Percentiles rank a stretch among this genome's conserved stretches.
phyloP scores from a whole-genome alignment of 1,140 invertebrate genomes.

The Lethocerus indicus region DNA sequence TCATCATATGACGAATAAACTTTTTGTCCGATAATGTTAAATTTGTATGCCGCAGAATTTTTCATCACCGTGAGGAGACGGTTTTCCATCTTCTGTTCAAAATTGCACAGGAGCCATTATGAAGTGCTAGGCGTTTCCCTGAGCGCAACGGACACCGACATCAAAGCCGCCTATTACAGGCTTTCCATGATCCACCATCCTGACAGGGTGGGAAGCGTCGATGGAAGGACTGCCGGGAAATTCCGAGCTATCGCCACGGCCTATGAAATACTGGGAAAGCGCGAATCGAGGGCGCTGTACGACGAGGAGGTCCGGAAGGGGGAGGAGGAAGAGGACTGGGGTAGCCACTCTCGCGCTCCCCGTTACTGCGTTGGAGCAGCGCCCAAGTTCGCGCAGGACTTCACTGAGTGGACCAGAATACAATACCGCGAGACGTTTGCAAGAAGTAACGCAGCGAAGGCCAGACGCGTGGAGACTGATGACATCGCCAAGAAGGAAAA shows the following conservation, averaged over 20 bases:
- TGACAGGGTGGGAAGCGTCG: conserved; percentile 51
- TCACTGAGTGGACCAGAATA: conserved; percentile 16
- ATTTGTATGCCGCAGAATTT: too few relatives aligned
- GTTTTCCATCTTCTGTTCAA: too few relatives aligned
- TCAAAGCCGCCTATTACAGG: conserved; percentile 79
- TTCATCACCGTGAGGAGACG: too few relatives aligned
- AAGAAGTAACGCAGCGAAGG: conserved; percentile 2
- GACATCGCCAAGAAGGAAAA: too few relatives aligned
- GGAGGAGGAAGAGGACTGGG: not conserved
- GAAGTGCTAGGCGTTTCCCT: conserved; percentile 50
- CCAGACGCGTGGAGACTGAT: too few relatives aligned
- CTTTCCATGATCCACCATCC: conserved; percentile 78
- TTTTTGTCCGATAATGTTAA: too few relatives aligned
- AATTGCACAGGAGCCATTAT: too few relatives aligned
- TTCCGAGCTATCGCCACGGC: conserved; percentile 68
- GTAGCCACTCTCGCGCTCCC: not conserved
- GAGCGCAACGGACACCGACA: conserved; percentile 56
- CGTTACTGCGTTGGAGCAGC: too few relatives aligned
- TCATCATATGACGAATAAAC: too few relatives aligned
- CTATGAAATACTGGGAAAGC: conserved; percentile 72
- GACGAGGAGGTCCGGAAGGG: conserved; percentile 38
- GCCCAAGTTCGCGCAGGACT: too few relatives aligned
- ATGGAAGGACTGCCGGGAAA: conserved; percentile 39
- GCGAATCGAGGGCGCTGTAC: conserved; percentile 52
- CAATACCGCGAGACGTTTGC: conserved; percentile 16